Percentiles rank a stretch among this genome's conserved stretches.
These are phyloP conservation scores for Stichodactyla helianthus DNA, from an alignment of 64 coral and sea anemone species.

Conservation along the genomic window DNA sequence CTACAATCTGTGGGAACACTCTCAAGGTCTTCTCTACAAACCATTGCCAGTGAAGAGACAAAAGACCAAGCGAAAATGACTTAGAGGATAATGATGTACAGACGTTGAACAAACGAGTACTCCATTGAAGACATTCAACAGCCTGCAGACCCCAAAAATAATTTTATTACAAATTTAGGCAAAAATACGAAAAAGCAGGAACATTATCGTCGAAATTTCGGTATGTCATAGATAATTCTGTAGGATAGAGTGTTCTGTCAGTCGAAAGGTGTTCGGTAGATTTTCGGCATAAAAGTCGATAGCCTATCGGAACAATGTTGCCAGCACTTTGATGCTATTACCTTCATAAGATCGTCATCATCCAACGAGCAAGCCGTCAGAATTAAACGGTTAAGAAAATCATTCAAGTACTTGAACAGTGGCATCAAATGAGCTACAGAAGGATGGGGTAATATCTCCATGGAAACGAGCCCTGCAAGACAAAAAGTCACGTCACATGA, in stretches of 20 bases:
- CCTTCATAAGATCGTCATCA: background rate
- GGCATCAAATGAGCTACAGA: constrained; percentile 43
- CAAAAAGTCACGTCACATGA: background rate
- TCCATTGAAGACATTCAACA: constrained; percentile 22
- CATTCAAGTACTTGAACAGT: constrained; percentile 29
- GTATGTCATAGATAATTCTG: too few relatives aligned
- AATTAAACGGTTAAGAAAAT: background rate
- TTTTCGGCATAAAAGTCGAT: background rate
- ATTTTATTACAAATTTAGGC: background rate
- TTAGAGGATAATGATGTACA: constrained; percentile 1
- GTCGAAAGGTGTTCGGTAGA: background rate
- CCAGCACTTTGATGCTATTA: background rate
- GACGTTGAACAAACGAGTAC: constrained; percentile 4
- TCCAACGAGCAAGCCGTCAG: background rate
- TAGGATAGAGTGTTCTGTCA: too few relatives aligned
- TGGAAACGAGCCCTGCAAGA: constrained; percentile 26
- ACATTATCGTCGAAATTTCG: too few relatives aligned
- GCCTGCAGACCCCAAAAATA: background rate
- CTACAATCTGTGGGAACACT: background rate
- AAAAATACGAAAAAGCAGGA: background rate
- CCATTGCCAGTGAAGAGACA: constrained; percentile 62
- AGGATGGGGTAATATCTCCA: constrained; percentile 41
- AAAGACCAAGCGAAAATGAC: constrained; percentile 19
- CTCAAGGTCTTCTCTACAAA: constrained; percentile 33
- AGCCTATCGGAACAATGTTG: background rate